Percentiles rank a stretch among this genome's conserved stretches.
Conservation (phyloP, 2,113 vertebrate species). For the Chrysochloris asiatica region DNA sequence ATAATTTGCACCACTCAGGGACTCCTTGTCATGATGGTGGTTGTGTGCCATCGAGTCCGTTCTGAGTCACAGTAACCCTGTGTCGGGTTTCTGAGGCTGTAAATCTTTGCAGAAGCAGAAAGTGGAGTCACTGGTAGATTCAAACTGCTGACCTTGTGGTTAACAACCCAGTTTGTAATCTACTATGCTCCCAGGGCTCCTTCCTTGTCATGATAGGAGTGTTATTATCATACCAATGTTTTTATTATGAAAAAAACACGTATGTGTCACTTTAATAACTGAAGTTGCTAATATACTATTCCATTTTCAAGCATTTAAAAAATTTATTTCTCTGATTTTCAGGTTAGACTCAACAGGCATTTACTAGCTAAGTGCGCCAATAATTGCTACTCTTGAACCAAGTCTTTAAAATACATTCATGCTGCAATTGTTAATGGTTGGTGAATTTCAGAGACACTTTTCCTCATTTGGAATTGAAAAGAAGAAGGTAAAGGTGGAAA, state of each 20-base stretch:
- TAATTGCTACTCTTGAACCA: constrained; percentile 60
- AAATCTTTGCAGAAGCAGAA: too few species aligned
- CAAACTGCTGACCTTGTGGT: too few species aligned
- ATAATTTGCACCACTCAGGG: background rate
- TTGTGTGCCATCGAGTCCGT: too few species aligned
- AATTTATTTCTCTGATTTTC: constrained; percentile 60
- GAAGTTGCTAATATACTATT: constrained; percentile 54
- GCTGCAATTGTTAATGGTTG: constrained; percentile 34
- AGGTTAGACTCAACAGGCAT: constrained; percentile 62
- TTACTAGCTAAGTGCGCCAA: constrained; percentile 61
- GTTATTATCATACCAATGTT: background rate
- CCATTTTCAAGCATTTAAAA: constrained; percentile 48
- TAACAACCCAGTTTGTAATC: too few species aligned
- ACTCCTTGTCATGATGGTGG: background rate
- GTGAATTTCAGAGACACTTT: background rate
- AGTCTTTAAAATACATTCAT: constrained; percentile 55
- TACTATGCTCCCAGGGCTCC: too few species aligned
- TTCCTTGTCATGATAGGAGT: too few species aligned
- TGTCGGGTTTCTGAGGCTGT: too few species aligned
- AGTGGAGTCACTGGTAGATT: too few species aligned
- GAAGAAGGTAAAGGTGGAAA: background rate
- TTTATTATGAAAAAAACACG: constrained; percentile 34
- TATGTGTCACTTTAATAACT: constrained; percentile 44
- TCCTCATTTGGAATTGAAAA: constrained; percentile 29
- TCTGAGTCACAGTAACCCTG: too few species aligned